Evolutionary conservation across 2,797 vertebrate genomes (phyloP).

Genomic region (Petrocephalus schoutedeni): DNA sequence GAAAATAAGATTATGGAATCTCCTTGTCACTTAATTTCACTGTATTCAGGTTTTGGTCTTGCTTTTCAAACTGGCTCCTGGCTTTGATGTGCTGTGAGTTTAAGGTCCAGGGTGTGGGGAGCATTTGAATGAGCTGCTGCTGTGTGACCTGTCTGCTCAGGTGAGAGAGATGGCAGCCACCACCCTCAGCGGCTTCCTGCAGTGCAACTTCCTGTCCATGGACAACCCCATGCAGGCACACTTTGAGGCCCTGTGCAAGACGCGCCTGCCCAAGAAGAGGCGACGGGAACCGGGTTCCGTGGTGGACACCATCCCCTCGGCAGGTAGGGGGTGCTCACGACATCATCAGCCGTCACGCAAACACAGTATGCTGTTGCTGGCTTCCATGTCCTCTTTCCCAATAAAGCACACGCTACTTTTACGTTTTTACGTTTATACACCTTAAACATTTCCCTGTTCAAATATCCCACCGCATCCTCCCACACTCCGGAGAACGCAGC

Average conservation of each 20-base stretch:
- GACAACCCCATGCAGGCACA: slow-evolving; percentile 83
- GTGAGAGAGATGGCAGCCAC: slow-evolving; percentile 97
- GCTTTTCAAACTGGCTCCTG: background rate
- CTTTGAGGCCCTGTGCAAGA: slow-evolving; percentile 92
- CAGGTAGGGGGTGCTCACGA: slow-evolving; percentile 62
- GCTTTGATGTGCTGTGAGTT: background rate
- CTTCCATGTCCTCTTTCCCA: background rate
- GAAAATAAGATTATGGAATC: background rate
- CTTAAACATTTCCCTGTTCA: background rate
- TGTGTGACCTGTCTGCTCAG: slow-evolving; percentile 46
- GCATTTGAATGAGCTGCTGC: background rate
- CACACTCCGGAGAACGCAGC: background rate
- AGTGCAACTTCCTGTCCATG: slow-evolving; percentile 91
- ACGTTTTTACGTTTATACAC: background rate
- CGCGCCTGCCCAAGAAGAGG: slow-evolving; percentile 81
- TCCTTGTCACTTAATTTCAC: background rate
- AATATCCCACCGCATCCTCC: background rate
- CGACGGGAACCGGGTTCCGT: slow-evolving; percentile 73
- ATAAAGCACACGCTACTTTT: background rate
- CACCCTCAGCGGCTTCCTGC: slow-evolving; percentile 87
- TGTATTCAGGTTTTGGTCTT: background rate
- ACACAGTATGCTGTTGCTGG: background rate
- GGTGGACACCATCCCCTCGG: slow-evolving; percentile 83
- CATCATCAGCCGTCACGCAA: slow-evolving; percentile 27
- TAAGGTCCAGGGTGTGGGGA: background rate